These are phyloP conservation scores for Clanis bilineata DNA, from an alignment of 2,888 invertebrate genomes.

Conservation along the genomic window DNA sequence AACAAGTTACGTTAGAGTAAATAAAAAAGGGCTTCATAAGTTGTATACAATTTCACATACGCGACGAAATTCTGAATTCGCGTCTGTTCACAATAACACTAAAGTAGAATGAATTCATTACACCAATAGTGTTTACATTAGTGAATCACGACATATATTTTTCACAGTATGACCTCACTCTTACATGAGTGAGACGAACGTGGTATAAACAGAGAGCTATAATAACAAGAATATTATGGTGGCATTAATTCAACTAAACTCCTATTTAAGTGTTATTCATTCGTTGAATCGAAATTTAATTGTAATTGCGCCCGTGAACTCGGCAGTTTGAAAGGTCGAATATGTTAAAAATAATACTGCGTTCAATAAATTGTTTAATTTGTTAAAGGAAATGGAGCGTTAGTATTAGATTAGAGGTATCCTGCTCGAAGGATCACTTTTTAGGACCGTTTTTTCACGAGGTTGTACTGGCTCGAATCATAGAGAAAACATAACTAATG, in stretches of 20 bases:
- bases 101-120: slow-evolving; percentile 2
- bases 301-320: neutral
- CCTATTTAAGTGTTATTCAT: neutral
- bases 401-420: neutral
- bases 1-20: no score
- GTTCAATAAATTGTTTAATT: neutral
- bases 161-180: slow-evolving; percentile 12
- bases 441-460: neutral
- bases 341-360: neutral
- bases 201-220: neutral
- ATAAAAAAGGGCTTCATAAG: no score
- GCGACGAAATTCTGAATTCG: neutral
- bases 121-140: slow-evolving; percentile 20
- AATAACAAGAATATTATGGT: neutral
- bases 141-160: slow-evolving; percentile 23
- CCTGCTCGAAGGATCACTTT: neutral
- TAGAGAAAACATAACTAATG: no score
- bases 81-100: neutral
- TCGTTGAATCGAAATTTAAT: neutral
- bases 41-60: no score
- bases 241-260: neutral
- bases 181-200: slow-evolving; percentile 15
- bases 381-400: neutral
- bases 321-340: neutral
- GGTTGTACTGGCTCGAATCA: no score